Conservation (phyloP, 1,140 invertebrate genomes). For the Ephestia elutella region DNA sequence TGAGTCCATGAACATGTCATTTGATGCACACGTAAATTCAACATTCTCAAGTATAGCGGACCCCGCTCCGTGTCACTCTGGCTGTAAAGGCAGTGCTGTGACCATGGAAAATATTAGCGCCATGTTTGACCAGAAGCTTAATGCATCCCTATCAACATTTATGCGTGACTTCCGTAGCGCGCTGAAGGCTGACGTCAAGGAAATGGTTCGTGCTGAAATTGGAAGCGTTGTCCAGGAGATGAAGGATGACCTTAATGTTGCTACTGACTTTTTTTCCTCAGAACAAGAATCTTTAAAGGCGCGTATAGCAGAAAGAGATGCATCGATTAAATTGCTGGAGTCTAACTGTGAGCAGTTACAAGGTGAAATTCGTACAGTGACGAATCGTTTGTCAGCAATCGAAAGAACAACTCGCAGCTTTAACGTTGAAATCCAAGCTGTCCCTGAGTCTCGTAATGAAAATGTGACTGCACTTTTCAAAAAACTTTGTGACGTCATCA, state of each 20-base stretch:
- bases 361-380: not conserved
- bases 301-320: not conserved
- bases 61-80: no score
- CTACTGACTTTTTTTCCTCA: not conserved
- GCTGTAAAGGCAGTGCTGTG: no score
- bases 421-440: conserved; percentile 7
- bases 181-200: not conserved
- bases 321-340: not conserved
- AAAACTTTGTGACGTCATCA: not conserved
- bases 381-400: not conserved
- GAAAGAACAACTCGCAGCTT: not conserved
- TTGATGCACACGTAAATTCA: no score
- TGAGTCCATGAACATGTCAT: no score
- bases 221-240: no score
- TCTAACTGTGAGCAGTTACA: not conserved
- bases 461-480: not conserved
- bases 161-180: no score
- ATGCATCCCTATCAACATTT: no score
- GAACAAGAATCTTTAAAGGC: conserved; percentile 4
- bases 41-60: no score
- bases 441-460: conserved; percentile 4
- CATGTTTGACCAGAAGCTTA: no score
- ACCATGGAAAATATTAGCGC: no score
- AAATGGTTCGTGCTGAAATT: no score
- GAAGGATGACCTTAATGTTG: no score